Percentiles rank a stretch among this genome's conserved stretches.
phyloP scores from a whole-genome alignment of 2,888 invertebrate species.

The Acholoe squamosa region DNA sequence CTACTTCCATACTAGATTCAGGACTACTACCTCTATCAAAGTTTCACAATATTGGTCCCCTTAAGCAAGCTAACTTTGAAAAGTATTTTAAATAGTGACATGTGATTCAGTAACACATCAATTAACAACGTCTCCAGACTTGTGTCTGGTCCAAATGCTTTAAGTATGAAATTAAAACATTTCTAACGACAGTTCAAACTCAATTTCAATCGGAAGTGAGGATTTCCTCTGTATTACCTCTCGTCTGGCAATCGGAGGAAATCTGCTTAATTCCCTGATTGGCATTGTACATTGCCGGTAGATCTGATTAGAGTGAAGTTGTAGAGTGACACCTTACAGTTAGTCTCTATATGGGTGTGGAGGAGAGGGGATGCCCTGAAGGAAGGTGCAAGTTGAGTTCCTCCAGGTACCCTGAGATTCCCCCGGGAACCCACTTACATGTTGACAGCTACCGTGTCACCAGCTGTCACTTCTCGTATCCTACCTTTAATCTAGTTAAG shows the following conservation, averaged over 20 bases:
- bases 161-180: too few species aligned
- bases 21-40: too few species aligned
- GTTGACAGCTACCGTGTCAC: neutral
- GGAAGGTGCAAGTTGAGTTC: neutral
- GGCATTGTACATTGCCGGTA: neutral
- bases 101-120: too few species aligned
- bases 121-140: too few species aligned
- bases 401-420: neutral
- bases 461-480: conserved; percentile 9
- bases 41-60: too few species aligned
- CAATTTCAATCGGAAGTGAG: neutral
- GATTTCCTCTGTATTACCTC: neutral
- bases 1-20: too few species aligned
- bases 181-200: neutral
- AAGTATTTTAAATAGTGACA: too few species aligned
- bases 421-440: neutral
- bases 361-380: too few species aligned
- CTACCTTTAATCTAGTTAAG: neutral
- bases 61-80: too few species aligned
- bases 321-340: neutral
- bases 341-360: conserved; percentile 7
- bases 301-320: conserved; percentile 8
- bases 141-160: too few species aligned
- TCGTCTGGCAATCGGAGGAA: neutral
- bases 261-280: neutral